Evolutionary conservation across 2,888 invertebrate genomes (phyloP), one percentile per base, ranked within the genome.

Genomic region (Tigriopus californicus): DNA sequence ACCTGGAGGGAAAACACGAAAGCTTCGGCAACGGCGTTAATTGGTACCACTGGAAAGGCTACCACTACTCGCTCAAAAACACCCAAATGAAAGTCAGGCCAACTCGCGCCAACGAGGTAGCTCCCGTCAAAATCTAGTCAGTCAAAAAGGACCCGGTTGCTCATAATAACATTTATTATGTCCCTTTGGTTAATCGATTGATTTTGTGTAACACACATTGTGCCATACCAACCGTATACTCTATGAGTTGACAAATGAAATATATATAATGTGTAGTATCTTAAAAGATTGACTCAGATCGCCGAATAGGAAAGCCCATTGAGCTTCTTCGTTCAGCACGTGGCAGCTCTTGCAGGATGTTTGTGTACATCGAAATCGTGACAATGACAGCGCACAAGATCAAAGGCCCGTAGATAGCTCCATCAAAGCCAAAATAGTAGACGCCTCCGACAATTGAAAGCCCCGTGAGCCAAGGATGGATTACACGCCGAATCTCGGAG

Each of bases 371-470:
- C 71, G 91, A 89, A 63, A 91, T 81, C 15, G 86, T 85, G 1
- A 95, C 95, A 73, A 95, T 85, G 59, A 97, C 80, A 67, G 87
- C 87, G 71, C 97, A 97, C 0, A 98, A 77, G 55, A 97, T 77
- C 40, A 98, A 77, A 0, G 98, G 98, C 0, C 97, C 98, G 61
- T 97, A 83, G 65, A 98, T 88, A 1, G 95, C 95, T 0, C 98
- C 98, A 72, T 95, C 90, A 60, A 91, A 82, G 0, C 97, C 97
- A 65, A 95, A 76, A 78, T 91, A 97, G 73, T 94, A 92, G 68
- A 98, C 88, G 52, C 98, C 98, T 12, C 97, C 97, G 18, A 94
- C 95, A 68, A 98, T 91, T 1, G 97, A 89, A 59, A 98, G 75
- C 41, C 94, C 97, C 10, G 54, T 54, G 42, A 60, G 40, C 55